phyloP scores from a whole-genome alignment of 2,113 vertebrate genomes.

The Dipodomys stephensi region DNA sequence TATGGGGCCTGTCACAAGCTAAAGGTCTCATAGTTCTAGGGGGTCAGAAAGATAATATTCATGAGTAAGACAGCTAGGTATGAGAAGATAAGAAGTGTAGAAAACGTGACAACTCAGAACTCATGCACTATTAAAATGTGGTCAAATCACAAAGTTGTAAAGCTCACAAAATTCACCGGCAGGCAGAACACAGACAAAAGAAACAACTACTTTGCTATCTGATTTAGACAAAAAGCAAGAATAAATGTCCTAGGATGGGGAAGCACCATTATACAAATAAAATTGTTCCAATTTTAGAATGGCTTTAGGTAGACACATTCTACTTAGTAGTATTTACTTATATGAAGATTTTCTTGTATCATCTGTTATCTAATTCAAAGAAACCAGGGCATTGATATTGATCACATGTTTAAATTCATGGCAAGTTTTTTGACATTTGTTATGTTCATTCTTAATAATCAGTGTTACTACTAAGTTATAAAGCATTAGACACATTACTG shows the following conservation, averaged over 20 bases:
- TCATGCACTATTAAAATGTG: not conserved
- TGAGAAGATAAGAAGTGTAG: not conserved
- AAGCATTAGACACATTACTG: not conserved
- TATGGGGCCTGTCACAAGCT: slow-evolving; percentile 29
- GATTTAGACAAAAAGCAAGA: not conserved
- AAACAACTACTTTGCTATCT: not conserved
- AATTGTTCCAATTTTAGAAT: slow-evolving; percentile 20
- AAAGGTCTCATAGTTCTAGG: not conserved
- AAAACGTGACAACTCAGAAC: slow-evolving; percentile 15
- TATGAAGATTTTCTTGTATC: not conserved
- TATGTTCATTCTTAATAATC: not conserved
- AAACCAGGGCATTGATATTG: not conserved
- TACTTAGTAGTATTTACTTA: slow-evolving; percentile 1
- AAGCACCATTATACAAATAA: slow-evolving; percentile 20
- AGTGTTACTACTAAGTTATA: not conserved
- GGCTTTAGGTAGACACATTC: not conserved
- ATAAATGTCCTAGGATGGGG: not conserved
- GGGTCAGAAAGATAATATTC: not conserved
- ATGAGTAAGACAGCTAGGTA: not conserved
- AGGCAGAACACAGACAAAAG: not conserved
- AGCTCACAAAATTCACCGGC: not conserved
- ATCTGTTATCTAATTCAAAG: slow-evolving; percentile 31
- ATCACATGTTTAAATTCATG: not conserved
- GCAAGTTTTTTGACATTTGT: not conserved
- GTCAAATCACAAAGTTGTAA: slow-evolving; percentile 32